phyloP scores from a whole-genome alignment of 2,888 invertebrate species.

The Tiliacea citrago region DNA sequence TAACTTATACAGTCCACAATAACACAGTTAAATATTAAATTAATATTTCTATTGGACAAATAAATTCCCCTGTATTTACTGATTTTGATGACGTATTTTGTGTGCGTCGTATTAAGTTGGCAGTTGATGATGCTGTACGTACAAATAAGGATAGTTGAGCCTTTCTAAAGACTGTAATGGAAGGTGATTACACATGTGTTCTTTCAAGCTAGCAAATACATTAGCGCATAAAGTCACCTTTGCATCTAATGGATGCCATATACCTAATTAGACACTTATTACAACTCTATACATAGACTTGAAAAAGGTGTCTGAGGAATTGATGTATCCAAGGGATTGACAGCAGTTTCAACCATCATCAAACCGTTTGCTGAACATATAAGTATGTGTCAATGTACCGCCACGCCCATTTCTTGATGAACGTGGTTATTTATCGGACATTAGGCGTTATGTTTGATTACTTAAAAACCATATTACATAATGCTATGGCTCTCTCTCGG shows the following conservation, averaged over 20 bases:
- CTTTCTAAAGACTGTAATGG: background rate
- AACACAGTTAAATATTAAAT: slow-evolving; percentile 16
- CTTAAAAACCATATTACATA: background rate
- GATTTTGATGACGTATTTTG: slow-evolving; percentile 27
- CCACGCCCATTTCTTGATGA: background rate
- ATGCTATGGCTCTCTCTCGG: background rate
- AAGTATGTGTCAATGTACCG: background rate
- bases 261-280: background rate
- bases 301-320: background rate
- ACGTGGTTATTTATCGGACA: background rate
- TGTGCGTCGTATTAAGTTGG: slow-evolving; percentile 1
- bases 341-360: background rate
- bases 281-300: background rate
- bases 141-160: background rate
- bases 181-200: background rate
- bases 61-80: slow-evolving; percentile 16
- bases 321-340: background rate
- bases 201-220: background rate
- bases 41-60: slow-evolving; percentile 18
- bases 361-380: background rate
- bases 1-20: slow-evolving; percentile 15
- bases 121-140: background rate
- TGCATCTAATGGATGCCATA: background rate
- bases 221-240: background rate
- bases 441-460: background rate